Evolutionary conservation across 1,140 invertebrate genomes (phyloP), one percentile per base, ranked within the genome.

Genomic region (Melitaea cinxia): DNA sequence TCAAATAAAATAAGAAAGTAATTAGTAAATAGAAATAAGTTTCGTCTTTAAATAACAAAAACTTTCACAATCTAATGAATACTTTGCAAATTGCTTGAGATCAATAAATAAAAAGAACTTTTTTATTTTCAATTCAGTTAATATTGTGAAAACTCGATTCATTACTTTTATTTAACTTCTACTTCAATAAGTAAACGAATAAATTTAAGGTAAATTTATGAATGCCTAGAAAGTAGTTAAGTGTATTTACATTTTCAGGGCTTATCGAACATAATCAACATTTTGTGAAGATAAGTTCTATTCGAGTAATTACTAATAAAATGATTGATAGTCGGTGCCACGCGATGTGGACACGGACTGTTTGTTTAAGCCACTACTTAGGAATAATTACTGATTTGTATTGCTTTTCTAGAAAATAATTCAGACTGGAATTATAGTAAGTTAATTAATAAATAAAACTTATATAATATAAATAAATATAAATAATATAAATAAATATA

Each of bases 251-350:
- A 45, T 7, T 58, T 45, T 58, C 21, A 39, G n/a, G 15, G 10
- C 17, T 54, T 53, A 54, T 45, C 35, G 45, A 24, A 39, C 10
- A 39, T 24, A 62, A 42, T 62, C 59, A 33, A 62, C 50, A 54
- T 53, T 62, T 39, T 52, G 39, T 35, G 28, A 42, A 39, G 58
- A 42, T 42, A 62, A 56, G 50, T 62, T 17, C 23, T 37, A 26
- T 61, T 39, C 17, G 37, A 65, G 59, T 59, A 35, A 33, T 47
- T 59, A 57, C 59, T 28, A 53, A 47, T 30, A 15, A 37, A 52
- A 55, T 66, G 64, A 66, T 66, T 66, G 57, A 66, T 66, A 28
- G 35, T 33, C 30, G 24, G 30, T 42, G 50, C 59, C 37, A 54
- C 50, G 64, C 50, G 64, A 47, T 66, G 64, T 54, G 49, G 37